These are phyloP conservation scores for Phyllostomus hastatus DNA, from an alignment of 2,113 vertebrate genomes.

Conservation along the genomic window DNA sequence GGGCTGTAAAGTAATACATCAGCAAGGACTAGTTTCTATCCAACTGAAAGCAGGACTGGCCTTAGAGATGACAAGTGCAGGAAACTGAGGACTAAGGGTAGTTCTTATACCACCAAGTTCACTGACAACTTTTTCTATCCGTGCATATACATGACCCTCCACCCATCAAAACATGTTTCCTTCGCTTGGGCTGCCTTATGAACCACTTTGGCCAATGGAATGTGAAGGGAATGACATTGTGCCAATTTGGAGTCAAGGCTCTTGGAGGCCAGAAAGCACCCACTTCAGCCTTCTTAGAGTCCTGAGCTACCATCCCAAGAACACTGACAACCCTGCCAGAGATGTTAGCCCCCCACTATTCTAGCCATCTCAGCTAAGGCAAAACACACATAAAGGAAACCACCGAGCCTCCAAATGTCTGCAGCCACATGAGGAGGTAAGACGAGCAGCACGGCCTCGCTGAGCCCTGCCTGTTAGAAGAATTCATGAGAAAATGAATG, in stretches of 20 bases:
- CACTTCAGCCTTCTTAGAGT: not conserved
- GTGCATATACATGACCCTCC: not conserved
- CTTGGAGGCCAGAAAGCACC: not conserved
- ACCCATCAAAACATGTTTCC: not conserved
- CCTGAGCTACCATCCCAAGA: not conserved
- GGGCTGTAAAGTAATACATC: not conserved
- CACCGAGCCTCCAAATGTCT: not conserved
- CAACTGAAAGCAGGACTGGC: not conserved
- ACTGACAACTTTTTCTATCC: not conserved
- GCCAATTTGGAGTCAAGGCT: not conserved
- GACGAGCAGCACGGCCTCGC: not conserved
- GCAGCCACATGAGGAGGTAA: not conserved
- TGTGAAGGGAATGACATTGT: rapidly evolving
- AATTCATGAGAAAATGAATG: not conserved
- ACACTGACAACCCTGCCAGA: not conserved
- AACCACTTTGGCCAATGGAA: not conserved
- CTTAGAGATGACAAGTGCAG: not conserved
- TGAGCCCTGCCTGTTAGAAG: not conserved
- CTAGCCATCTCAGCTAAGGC: not conserved
- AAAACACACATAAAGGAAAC: not conserved
- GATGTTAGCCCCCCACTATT: not conserved
- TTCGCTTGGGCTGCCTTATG: not conserved
- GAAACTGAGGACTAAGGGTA: not conserved
- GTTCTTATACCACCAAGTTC: not conserved
- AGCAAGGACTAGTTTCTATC: not conserved